Conservation (phyloP, 1,140 invertebrate species). For the Bilobella aurantiaca region DNA sequence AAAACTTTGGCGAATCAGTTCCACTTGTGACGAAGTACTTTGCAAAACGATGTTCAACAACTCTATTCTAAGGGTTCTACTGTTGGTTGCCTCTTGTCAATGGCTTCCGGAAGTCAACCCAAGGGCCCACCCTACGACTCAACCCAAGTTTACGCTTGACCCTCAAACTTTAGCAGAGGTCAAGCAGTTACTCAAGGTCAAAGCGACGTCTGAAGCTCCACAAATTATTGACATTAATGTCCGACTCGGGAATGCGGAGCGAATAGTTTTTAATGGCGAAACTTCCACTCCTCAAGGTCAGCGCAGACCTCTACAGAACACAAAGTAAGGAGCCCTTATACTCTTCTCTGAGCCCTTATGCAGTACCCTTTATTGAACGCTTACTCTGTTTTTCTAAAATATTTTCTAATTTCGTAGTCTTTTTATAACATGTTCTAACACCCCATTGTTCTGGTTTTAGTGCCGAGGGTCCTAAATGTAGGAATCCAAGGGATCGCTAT, state of each 20-base stretch:
- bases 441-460: not conserved
- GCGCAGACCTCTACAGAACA: not conserved
- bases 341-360: no score
- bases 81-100: not conserved
- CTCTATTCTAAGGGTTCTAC: not conserved
- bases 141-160: not conserved
- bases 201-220: not conserved
- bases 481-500: conserved; percentile 4
- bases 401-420: not conserved
- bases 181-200: not conserved
- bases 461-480: not conserved
- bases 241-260: not conserved
- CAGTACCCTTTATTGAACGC: no score
- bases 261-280: not conserved
- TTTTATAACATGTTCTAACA: not conserved
- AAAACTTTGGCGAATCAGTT: no score
- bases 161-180: not conserved
- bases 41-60: not conserved
- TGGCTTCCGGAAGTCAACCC: not conserved
- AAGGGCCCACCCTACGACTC: not conserved
- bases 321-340: no score
- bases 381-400: not conserved
- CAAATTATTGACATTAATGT: not conserved
- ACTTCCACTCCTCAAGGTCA: not conserved
- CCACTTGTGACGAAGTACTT: not conserved